Conservation (phyloP, 1,140 invertebrate genomes). For the Drosophila lowei region DNA sequence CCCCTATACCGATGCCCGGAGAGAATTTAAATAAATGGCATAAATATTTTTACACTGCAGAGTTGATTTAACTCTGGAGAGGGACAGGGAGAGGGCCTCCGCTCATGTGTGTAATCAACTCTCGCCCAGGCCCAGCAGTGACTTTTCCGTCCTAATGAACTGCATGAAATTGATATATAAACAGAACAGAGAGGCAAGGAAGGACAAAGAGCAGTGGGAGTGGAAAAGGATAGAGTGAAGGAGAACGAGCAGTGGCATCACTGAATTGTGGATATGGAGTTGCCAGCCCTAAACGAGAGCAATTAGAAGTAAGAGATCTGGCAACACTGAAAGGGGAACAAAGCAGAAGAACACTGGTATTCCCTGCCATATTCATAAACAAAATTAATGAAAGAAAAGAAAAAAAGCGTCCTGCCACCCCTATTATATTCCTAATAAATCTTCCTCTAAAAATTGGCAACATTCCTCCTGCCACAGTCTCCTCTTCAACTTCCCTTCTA, state of each 20-base stretch:
- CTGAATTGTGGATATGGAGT: not conserved
- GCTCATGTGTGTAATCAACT: slow-evolving; percentile 64
- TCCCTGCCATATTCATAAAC: no score
- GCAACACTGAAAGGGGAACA: no score
- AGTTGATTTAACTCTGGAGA: slow-evolving; percentile 23
- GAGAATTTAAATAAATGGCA: slow-evolving; percentile 77
- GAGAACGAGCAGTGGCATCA: not conserved
- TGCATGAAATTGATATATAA: slow-evolving; percentile 59
- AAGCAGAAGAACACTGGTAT: no score
- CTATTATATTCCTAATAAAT: slow-evolving; percentile 25
- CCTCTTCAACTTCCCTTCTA: not conserved
- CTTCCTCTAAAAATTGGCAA: slow-evolving; percentile 1
- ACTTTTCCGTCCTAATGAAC: slow-evolving; percentile 53
- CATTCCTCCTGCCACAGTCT: slow-evolving; percentile 6
- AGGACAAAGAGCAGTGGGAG: no score
- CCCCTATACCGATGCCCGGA: slow-evolving; percentile 4
- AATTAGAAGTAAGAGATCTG: no score
- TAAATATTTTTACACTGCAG: slow-evolving; percentile 52
- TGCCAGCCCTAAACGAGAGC: no score
- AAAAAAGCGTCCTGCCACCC: no score
- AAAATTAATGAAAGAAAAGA: no score
- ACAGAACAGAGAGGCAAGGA: not conserved
- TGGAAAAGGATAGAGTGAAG: not conserved
- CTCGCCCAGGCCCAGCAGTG: slow-evolving; percentile 3
- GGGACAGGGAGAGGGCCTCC: slow-evolving; percentile 15